Percentiles rank a stretch among this genome's conserved stretches.
Evolutionary conservation across 2,113 vertebrate species (phyloP).

Genomic region (Edolisoma coerulescens): DNA sequence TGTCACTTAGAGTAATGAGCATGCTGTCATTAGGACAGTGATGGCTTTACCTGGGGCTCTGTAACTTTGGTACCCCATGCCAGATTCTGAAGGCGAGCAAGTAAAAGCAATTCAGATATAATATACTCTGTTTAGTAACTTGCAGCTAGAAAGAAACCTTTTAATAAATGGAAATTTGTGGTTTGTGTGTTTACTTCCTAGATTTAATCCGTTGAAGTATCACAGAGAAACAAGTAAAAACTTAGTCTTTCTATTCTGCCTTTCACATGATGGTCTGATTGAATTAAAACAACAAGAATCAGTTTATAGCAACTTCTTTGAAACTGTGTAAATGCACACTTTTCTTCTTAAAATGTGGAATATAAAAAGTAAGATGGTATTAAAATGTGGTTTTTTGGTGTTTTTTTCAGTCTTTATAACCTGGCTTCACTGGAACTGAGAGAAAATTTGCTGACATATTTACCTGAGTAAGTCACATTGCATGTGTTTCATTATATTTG

Average conservation of each 20-base stretch:
- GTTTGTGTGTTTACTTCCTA: background rate
- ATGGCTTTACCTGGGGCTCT: background rate
- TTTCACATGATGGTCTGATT: background rate
- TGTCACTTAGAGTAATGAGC: constrained; percentile 62
- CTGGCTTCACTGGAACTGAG: constrained; percentile 94
- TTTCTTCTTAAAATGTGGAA: background rate
- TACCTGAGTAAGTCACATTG: constrained; percentile 90
- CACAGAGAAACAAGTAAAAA: background rate
- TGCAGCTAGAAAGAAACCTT: background rate
- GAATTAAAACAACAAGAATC: background rate
- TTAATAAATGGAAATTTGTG: background rate
- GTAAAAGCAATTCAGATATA: background rate
- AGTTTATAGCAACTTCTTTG: background rate
- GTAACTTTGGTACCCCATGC: background rate
- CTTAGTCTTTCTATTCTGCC: background rate
- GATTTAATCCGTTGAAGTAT: background rate
- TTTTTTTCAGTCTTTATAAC: constrained; percentile 86
- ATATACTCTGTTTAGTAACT: background rate
- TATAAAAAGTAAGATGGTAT: background rate
- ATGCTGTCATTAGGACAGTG: background rate
- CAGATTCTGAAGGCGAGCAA: background rate
- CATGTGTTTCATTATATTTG: background rate
- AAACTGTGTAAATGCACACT: background rate
- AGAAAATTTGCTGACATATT: constrained; percentile 94
- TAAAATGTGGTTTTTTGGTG: background rate